Evolutionary conservation across 2,113 vertebrate species (phyloP), one percentile per base, ranked within the genome.

Genomic region (Panthera tigris): DNA sequence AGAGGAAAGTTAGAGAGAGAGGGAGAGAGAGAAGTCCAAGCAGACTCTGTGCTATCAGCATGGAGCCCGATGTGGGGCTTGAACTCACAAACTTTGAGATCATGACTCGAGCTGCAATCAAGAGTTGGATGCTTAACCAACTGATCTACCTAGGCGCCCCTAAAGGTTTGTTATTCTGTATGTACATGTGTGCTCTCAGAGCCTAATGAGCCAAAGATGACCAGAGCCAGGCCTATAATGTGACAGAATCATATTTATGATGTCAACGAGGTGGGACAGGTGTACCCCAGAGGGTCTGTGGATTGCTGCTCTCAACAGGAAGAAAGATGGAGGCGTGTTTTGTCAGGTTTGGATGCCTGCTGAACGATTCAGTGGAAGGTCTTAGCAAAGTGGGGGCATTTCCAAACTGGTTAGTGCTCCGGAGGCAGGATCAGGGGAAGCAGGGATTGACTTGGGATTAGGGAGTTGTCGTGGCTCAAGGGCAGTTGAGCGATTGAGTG

Each of bases 81-180:
- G 21, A 61, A 61, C 57, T 61, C 21, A 23, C 57, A 61, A 23
- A 23, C 57, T 23, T 21, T 61, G 57, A 61, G 21, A 23, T 61
- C 57, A 61, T 61, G 57, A 23, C 57, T 21, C 23, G 57, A 61
- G 6, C 57, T 61, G 57, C 23, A 61, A 23, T 61, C 57, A 61
- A 61, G 57, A 61, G 57, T 61, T 61, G 57, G 19, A 61, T 61
- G 57, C 57, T 61, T 61, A 61, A 3, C 57, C 57, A 9, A 8
- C 57, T 61, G 57, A 61, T 61, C 57, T 61, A 61, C 57, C 57
- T 61, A 61, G 57, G 57, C 57, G 21, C 18, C 57, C 57, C 57
- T 90, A 69, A 88, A 63, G 55, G 74, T 79, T 86, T 95, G n/a
- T 39, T 94, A 81, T 85, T 94, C 21, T 85, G 31, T 80, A 36